Base-by-base conservation (phyloP, 2,113 vertebrate species). In the Entosphenus tridentatus region DNA sequence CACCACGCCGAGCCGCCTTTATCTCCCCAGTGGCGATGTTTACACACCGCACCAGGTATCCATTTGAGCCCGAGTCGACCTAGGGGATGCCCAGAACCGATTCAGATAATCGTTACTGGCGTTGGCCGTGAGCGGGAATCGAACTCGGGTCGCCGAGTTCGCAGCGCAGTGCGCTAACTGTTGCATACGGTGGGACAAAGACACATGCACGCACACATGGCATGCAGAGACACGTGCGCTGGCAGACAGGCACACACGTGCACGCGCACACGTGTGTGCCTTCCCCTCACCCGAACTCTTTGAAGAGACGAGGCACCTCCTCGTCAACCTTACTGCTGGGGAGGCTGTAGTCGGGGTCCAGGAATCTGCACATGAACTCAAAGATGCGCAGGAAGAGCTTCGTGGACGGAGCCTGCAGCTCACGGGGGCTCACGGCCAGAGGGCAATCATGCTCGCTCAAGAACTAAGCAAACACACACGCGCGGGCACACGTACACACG, bases 341-440 rank as follows among this genome's bases (percentile, higher is more conserved):
- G 77, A 89, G 80, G 69, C 87, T 83, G 55, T 89, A 90, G 1
- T 83, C 85, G 17, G 85, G 83, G 67, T 90, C 89, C 2, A 96
- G 72, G 67, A 83, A 83, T 57, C 81, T 77, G 76, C 86, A 92
- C 70, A 95, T 82, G 72, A 95, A 96, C 74, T 82, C 85, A 78
- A 88, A 96, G 72, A 98, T 86, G 79, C 89, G 95, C 18, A 95
- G 75, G 68, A 96, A 96, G 74, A 96, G 91, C 77, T 95, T 96
- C 70, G 87, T 83, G 0, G 90, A 91, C 55, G 92, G 92, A 69
- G 87, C 85, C 75, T 95, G 89, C 1, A 98, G 80, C 0, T 84
- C 83, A 75, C 96, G 95, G 72, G 87, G 57, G 18, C 86, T 83
- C 67, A 95, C 73, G 12, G 75, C 79, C 65, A 83, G 82, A 1